Percentiles rank a stretch among this genome's conserved stretches.
phyloP scores from a whole-genome alignment of 23 tunicate genomes.

The Ciona savignyi region DNA sequence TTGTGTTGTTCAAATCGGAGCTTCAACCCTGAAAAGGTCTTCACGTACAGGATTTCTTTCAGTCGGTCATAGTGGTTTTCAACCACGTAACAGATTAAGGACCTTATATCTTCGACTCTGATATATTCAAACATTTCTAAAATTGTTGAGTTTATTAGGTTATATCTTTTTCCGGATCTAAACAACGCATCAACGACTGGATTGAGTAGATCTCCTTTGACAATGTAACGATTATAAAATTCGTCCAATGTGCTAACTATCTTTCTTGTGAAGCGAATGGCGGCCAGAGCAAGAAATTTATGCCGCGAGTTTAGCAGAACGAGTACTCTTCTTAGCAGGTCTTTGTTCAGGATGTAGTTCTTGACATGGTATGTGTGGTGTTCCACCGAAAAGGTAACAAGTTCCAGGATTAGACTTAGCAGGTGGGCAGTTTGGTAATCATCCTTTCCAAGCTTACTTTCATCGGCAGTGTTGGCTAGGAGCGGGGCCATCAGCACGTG shows the following conservation, averaged over 20 bases:
- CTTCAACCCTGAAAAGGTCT: slow-evolving; percentile 72
- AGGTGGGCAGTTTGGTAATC: slow-evolving; percentile 86
- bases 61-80: slow-evolving; percentile 56
- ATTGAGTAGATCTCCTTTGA: slow-evolving; percentile 77
- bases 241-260: slow-evolving; percentile 77
- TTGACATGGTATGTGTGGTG: slow-evolving; percentile 92
- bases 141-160: slow-evolving; percentile 84
- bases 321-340: slow-evolving; percentile 64
- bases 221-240: slow-evolving; percentile 74
- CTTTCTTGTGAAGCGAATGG: slow-evolving; percentile 75
- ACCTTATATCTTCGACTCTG: slow-evolving; percentile 61
- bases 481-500: slow-evolving; percentile 96
- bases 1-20: slow-evolving; percentile 77
- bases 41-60: slow-evolving; percentile 54
- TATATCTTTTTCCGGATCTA: slow-evolving; percentile 63
- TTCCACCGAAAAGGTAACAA: slow-evolving; percentile 88
- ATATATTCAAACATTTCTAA: slow-evolving; percentile 84
- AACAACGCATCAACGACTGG: slow-evolving; percentile 89
- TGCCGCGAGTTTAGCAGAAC: slow-evolving; percentile 81
- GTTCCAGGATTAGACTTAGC: slow-evolving; percentile 81
- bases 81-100: slow-evolving; percentile 40
- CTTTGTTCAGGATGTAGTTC: slow-evolving; percentile 84
- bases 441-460: slow-evolving; percentile 62
- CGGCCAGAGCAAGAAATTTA: slow-evolving; percentile 67
- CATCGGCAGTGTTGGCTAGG: slow-evolving; percentile 88